These are phyloP conservation scores for Epizoanthus stellaris DNA, from an alignment of 92 coral and sea anemone genomes.

Conservation along the genomic window DNA sequence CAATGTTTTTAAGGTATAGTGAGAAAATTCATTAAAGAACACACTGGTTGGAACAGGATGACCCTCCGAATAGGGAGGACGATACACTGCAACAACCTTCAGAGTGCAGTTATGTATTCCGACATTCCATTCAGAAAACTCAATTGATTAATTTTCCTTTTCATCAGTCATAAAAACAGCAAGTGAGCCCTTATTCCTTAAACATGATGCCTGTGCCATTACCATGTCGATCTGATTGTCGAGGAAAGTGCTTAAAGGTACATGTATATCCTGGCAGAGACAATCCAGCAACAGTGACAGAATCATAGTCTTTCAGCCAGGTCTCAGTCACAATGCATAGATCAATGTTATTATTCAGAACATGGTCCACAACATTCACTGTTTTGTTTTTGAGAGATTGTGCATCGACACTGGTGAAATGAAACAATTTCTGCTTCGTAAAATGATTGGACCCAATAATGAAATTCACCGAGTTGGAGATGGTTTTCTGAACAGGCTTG, in stretches of 20 bases:
- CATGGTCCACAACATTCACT: too few relatives aligned
- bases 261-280: not conserved
- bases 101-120: not conserved
- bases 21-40: too few relatives aligned
- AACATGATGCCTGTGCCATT: constrained; percentile 17
- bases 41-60: too few relatives aligned
- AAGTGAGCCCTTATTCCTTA: not conserved
- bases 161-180: not conserved
- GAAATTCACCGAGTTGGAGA: too few relatives aligned
- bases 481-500: too few relatives aligned
- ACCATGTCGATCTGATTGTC: constrained; percentile 2
- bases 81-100: not conserved
- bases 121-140: constrained; percentile 37
- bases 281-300: constrained; percentile 30
- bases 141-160: constrained; percentile 23
- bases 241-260: constrained; percentile 6
- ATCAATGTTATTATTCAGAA: not conserved
- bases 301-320: constrained; percentile 28
- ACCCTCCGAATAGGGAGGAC: too few relatives aligned
- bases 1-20: too few relatives aligned
- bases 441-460: too few relatives aligned
- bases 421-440: too few relatives aligned
- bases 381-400: too few relatives aligned
- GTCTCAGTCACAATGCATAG: constrained; percentile 37
- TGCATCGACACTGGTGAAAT: too few relatives aligned